Conservation (phyloP, 2,888 invertebrate species). For the Spisula subtruncata region DNA sequence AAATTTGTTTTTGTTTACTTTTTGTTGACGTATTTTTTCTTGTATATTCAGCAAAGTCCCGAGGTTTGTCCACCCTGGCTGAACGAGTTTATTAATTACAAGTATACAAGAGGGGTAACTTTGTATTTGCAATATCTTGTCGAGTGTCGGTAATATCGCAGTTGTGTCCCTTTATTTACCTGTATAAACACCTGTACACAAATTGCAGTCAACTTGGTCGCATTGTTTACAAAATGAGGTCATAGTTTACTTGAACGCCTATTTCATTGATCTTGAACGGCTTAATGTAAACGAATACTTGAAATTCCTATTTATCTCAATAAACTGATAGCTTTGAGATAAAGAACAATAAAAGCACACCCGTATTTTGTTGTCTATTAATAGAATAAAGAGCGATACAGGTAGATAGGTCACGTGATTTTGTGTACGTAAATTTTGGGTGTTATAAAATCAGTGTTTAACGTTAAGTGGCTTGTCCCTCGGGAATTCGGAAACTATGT, state of each 20-base stretch:
- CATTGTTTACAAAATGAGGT: slow-evolving; percentile 69
- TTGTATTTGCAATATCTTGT: not conserved
- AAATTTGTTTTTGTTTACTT: too few relatives aligned
- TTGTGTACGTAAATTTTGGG: slow-evolving; percentile 48
- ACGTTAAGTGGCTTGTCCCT: slow-evolving; percentile 31
- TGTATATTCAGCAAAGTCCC: too few relatives aligned
- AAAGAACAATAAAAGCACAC: slow-evolving; percentile 57
- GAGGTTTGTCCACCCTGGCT: too few relatives aligned
- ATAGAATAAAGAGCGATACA: slow-evolving; percentile 58
- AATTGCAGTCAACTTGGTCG: slow-evolving; percentile 35
- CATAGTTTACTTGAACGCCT: slow-evolving; percentile 55
- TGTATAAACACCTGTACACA: slow-evolving; percentile 50
- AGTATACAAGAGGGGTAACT: not conserved
- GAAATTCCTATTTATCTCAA: slow-evolving; percentile 57
- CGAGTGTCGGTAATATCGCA: not conserved
- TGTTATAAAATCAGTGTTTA: slow-evolving; percentile 38
- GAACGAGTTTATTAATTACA: too few relatives aligned
- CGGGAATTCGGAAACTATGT: slow-evolving; percentile 39
- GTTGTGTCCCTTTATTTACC: slow-evolving; percentile 52
- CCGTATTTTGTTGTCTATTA: slow-evolving; percentile 51
- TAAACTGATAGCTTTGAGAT: slow-evolving; percentile 51
- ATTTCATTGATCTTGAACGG: slow-evolving; percentile 41
- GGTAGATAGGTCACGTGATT: slow-evolving; percentile 68
- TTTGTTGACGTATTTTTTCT: too few relatives aligned
- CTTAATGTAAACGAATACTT: slow-evolving; percentile 29